Percentiles rank a stretch among this genome's conserved stretches.
These are phyloP conservation scores for Ochlodes sylvanus DNA, from an alignment of 2,888 invertebrate genomes.

Conservation along the genomic window DNA sequence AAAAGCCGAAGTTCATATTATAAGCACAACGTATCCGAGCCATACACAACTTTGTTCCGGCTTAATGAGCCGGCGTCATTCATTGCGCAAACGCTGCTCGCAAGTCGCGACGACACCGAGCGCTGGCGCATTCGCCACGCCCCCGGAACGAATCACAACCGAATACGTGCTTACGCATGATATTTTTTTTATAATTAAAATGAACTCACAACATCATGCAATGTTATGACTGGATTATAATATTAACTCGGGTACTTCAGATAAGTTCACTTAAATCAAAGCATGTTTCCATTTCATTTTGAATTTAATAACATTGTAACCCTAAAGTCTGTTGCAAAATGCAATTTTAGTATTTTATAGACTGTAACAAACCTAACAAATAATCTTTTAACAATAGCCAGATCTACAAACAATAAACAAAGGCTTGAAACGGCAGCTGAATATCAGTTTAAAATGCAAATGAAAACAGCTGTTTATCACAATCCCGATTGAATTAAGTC, in stretches of 20 bases:
- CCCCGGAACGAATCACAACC: constrained; percentile 73
- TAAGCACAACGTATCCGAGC: constrained; percentile 43
- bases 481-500: constrained; percentile 68
- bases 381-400: constrained; percentile 20
- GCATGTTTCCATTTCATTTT: too few relatives aligned
- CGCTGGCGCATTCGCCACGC: constrained; percentile 73
- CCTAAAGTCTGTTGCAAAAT: background rate
- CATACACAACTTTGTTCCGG: constrained; percentile 69
- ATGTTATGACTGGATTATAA: constrained; percentile 24
- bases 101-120: constrained; percentile 58
- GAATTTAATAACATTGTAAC: background rate
- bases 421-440: constrained; percentile 51
- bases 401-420: constrained; percentile 43
- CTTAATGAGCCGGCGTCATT: constrained; percentile 69
- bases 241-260: background rate
- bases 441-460: constrained; percentile 77
- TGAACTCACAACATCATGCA: constrained; percentile 9
- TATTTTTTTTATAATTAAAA: constrained; percentile 52
- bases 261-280: background rate
- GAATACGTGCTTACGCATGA: constrained; percentile 67
- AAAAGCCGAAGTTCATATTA: constrained; percentile 48
- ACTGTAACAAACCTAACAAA: constrained; percentile 17
- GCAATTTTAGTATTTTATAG: background rate
- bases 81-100: constrained; percentile 68
- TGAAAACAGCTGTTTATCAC: constrained; percentile 77